phyloP scores from a whole-genome alignment of 2,113 vertebrate species.

The Antechinus flavipes region DNA sequence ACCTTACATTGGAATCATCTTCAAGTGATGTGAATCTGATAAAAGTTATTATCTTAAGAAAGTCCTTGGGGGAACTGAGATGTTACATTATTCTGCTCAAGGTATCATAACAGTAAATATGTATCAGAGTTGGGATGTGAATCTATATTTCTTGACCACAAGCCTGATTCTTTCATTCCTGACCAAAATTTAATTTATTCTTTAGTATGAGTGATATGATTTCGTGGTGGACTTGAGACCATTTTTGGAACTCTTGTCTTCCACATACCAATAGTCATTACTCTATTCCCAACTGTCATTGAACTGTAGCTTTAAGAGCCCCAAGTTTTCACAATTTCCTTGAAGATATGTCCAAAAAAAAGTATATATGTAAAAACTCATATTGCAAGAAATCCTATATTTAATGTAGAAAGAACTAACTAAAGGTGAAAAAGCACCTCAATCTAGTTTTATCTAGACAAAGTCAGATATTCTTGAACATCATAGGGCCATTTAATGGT shows the following conservation, averaged over 20 bases:
- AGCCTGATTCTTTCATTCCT: no score
- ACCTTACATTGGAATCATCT: not conserved
- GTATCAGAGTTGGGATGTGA: not conserved
- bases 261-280: not conserved
- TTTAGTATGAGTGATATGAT: not conserved
- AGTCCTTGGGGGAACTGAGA: not conserved
- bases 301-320: not conserved
- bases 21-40: not conserved
- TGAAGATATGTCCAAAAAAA: not conserved
- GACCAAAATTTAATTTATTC: not conserved
- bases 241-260: not conserved
- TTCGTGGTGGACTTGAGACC: not conserved
- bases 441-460: not conserved
- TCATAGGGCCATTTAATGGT: not conserved
- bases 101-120: not conserved
- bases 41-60: not conserved
- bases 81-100: not conserved
- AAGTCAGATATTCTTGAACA: not conserved
- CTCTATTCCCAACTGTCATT: not conserved
- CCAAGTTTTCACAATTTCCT: not conserved
- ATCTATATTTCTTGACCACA: not conserved
- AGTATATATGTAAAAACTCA: no score
- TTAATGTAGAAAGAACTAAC: not conserved
- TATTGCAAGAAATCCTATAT: not conserved
- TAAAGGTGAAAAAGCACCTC: not conserved